Percentiles rank a stretch among this genome's conserved stretches.
These are phyloP conservation scores for Vulpes lagopus DNA, from an alignment of 2,113 vertebrate genomes.

Conservation along the genomic window DNA sequence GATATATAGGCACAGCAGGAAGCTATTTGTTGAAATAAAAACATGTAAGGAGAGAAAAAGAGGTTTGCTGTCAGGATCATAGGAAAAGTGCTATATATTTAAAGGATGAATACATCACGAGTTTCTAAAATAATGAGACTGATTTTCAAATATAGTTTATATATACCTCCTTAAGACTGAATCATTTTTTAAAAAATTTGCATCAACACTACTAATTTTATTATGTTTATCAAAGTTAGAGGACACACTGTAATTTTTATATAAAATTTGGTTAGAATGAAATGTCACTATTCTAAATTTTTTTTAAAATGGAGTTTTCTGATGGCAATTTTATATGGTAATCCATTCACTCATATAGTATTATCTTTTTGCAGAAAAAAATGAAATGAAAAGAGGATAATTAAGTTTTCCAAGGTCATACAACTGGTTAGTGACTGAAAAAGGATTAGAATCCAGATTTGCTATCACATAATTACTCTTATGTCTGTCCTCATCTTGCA, in stretches of 20 bases:
- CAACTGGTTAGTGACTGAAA: background rate
- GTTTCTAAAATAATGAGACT: conserved; percentile 57
- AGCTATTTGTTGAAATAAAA: conserved; percentile 45
- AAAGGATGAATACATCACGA: background rate
- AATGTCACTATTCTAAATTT: conserved; percentile 28
- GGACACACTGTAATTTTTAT: background rate
- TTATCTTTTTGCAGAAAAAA: background rate
- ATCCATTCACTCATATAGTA: background rate
- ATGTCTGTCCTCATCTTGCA: background rate
- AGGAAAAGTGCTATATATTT: conserved; percentile 25
- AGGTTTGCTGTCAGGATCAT: conserved; percentile 43
- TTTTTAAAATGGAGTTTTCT: conserved; percentile 4
- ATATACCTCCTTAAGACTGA: background rate
- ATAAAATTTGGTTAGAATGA: background rate
- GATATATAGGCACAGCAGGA: background rate
- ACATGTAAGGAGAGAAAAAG: conserved; percentile 16
- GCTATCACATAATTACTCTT: background rate
- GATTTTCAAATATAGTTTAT: conserved; percentile 12
- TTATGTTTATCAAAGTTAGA: background rate
- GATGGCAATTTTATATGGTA: background rate
- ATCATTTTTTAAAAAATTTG: background rate
- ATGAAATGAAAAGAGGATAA: background rate
- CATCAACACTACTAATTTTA: conserved; percentile 14
- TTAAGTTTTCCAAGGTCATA: background rate
- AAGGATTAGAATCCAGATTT: background rate